These are phyloP conservation scores for Vireo altiloquus DNA, from an alignment of 2,113 vertebrate species.

Conservation along the genomic window DNA sequence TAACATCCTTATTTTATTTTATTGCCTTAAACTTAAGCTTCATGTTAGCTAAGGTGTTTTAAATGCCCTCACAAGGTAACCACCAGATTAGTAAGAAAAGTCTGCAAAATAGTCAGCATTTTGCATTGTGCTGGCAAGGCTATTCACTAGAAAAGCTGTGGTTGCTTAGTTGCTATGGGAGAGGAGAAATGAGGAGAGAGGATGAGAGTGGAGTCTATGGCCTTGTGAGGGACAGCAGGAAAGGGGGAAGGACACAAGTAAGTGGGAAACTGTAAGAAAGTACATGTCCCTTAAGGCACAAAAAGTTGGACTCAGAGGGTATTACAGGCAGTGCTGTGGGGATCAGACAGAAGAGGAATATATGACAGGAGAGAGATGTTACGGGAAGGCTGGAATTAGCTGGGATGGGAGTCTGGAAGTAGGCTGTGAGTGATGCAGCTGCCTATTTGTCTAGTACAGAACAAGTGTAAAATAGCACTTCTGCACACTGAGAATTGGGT, in stretches of 20 bases:
- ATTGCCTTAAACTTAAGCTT: not conserved
- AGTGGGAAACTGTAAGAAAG: not conserved
- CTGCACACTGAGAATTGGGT: not conserved
- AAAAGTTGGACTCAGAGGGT: not conserved
- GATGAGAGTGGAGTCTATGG: not conserved
- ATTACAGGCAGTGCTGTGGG: not conserved
- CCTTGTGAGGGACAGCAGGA: not conserved
- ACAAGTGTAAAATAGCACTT: not conserved
- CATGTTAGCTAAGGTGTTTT: not conserved
- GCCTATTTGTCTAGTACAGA: not conserved
- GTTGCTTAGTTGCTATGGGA: not conserved
- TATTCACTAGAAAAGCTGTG: not conserved
- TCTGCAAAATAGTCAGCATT: not conserved
- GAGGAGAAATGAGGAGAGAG: not conserved
- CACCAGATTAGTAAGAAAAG: not conserved
- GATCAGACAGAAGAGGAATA: not conserved
- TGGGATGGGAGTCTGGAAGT: not conserved
- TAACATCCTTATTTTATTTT: not conserved
- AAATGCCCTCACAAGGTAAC: not conserved
- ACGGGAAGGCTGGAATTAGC: not conserved
- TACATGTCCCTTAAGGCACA: accelerated
- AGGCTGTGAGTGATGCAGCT: not conserved
- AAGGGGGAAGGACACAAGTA: not conserved
- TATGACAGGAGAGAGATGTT: not conserved
- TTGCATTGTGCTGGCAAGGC: not conserved